A percentile compares a stretch with the other conserved stretches of the same genome.
Evolutionary conservation across 1,140 invertebrate genomes (phyloP).

Genomic region (Musca vetustissima): DNA sequence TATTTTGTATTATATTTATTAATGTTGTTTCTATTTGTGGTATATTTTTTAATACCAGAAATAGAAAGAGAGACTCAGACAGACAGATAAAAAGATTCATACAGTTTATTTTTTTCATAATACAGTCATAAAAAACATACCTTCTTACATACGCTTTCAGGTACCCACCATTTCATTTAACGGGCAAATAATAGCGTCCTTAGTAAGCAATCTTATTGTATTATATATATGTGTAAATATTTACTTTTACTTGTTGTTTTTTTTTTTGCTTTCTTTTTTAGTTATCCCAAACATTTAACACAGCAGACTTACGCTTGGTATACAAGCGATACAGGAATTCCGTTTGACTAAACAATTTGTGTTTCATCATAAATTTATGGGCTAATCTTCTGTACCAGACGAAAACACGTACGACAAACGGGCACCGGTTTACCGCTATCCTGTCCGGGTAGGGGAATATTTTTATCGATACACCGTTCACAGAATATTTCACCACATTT

Average conservation of each 20-base stretch:
- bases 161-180: too few relatives aligned
- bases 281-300: constrained; percentile 10
- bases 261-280: background rate
- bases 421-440: constrained; percentile 75
- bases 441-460: constrained; percentile 77
- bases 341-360: constrained; percentile 18
- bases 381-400: constrained; percentile 54
- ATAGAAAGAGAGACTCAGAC: too few relatives aligned
- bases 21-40: too few relatives aligned
- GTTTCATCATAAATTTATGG: constrained; percentile 38
- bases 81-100: too few relatives aligned
- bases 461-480: constrained; percentile 82
- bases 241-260: background rate
- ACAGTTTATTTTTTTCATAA: too few relatives aligned
- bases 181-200: too few relatives aligned
- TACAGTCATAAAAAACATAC: too few relatives aligned
- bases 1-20: background rate
- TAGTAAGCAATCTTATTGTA: too few relatives aligned
- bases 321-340: constrained; percentile 19
- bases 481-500: constrained; percentile 94
- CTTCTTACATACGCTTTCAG: too few relatives aligned
- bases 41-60: too few relatives aligned
- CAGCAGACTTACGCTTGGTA: constrained; percentile 16
- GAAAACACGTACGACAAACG: constrained; percentile 84
- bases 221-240: too few relatives aligned